Evolutionary conservation across 2,113 vertebrate genomes (phyloP), one percentile per base, ranked within the genome.

Genomic region (Sinocyclocheilus anophthalmus): DNA sequence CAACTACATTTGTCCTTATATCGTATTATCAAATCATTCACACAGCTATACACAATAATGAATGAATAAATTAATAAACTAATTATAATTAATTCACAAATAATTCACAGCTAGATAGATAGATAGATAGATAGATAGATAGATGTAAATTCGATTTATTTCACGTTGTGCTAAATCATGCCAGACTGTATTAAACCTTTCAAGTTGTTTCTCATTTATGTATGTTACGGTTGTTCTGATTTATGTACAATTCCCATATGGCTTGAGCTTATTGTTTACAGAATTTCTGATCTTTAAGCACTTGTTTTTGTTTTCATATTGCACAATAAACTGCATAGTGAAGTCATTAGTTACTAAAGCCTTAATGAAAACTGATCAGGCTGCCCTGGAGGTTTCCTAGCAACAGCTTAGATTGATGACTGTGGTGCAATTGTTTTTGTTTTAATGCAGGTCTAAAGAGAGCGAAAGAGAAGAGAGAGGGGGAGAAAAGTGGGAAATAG

Each of bases 361-460:
- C 89, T 91, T 93, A 93, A 93, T 91, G 91, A 93, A 90, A 94
- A 87, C 88, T 91, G 91, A 92, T 93, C 87, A 87, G 89, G 86
- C 91, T 89, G 86, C 90, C 91, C 72, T 53, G 59, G 33, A 89
- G 91, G 92, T 94, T 92, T 90, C 94, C 90, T 93, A 94, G 94
- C 94, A 95, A 95, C 94, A 87, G 6, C 81, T 88, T 75, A 78
- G 59, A 48, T 85, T 90, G 61, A 61, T 87, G 83, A 91, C 87
- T 86, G 85, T 85, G 84, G 88, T 89, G 59, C 80, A 90, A 81
- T 88, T 91, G 83, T 89, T 91, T 83, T 90, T 90, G 85, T 87
- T 87, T 91, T 92, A 84, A 88, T 90, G 39, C 90, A 70, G 59
- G 50, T 50, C 45, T 59, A 33, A 76, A 45, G 59, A n/a, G 42